These are phyloP conservation scores for Bombus balteatus DNA, from an alignment of 1,140 invertebrate genomes.

Conservation along the genomic window DNA sequence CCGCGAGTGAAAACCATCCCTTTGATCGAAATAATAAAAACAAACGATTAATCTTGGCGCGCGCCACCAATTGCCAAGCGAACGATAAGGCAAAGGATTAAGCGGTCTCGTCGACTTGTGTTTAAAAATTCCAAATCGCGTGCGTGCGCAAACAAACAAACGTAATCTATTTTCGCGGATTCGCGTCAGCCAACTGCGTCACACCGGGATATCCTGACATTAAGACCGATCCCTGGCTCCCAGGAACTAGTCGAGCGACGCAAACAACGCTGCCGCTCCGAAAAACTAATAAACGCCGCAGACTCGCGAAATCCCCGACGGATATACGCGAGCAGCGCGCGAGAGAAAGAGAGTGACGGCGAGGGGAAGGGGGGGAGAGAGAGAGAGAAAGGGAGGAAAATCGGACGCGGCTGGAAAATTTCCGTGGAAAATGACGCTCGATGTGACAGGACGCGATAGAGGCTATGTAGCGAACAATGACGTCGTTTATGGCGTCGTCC, in stretches of 20 bases:
- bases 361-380: not conserved
- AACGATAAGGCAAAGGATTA: too few relatives aligned
- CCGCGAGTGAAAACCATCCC: too few relatives aligned
- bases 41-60: too few relatives aligned
- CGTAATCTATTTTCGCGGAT: not conserved
- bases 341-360: accelerated
- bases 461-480: too few relatives aligned
- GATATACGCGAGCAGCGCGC: not conserved
- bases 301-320: not conserved
- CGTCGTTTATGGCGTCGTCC: not conserved
- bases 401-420: not conserved
- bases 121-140: not conserved
- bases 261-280: not conserved
- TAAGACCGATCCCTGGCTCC: constrained; percentile 1
- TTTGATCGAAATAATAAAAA: too few relatives aligned
- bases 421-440: not conserved
- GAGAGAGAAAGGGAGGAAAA: not conserved
- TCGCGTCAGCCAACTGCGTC: constrained; percentile 8
- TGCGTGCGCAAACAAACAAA: not conserved
- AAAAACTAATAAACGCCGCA: constrained; percentile 30
- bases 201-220: not conserved
- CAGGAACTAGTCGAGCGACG: not conserved
- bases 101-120: not conserved
- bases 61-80: too few relatives aligned
- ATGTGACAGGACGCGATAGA: not conserved